phyloP scores from a whole-genome alignment of 2,113 vertebrate genomes.

The Xiphorhynchus elegans region DNA sequence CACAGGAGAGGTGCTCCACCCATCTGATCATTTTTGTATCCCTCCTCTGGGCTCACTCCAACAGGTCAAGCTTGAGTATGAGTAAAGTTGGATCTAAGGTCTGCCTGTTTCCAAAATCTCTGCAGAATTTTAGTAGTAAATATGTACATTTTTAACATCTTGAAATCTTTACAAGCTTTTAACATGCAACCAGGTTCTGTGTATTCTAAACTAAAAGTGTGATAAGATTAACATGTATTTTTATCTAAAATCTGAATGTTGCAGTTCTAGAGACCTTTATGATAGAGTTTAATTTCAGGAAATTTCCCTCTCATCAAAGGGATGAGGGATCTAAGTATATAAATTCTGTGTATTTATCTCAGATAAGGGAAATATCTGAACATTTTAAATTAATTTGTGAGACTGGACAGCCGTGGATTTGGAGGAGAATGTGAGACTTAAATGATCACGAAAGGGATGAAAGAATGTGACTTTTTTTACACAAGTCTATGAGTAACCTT shows the following conservation, averaged over 20 bases:
- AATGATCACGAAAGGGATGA: background rate
- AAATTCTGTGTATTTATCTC: background rate
- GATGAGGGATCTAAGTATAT: background rate
- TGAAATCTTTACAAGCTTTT: background rate
- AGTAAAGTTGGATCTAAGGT: background rate
- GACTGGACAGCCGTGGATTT: background rate
- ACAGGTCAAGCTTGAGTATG: background rate
- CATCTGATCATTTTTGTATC: background rate
- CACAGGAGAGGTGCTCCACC: background rate
- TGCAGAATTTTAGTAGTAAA: background rate
- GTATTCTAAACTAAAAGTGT: background rate
- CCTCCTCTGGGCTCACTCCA: background rate
- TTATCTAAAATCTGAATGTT: background rate
- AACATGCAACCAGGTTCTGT: background rate
- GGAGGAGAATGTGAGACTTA: background rate
- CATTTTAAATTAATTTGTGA: background rate
- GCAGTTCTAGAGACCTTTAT: background rate
- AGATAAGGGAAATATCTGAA: background rate
- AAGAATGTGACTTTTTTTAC: background rate
- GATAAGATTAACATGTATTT: background rate
- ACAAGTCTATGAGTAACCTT: background rate
- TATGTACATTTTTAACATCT: background rate
- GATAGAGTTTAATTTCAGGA: background rate
- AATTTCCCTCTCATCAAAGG: background rate
- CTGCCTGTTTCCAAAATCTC: background rate